A percentile compares a stretch with the other conserved stretches of the same genome.
phyloP scores from a whole-genome alignment of 2,113 vertebrate genomes.

The Okapia johnstoni region DNA sequence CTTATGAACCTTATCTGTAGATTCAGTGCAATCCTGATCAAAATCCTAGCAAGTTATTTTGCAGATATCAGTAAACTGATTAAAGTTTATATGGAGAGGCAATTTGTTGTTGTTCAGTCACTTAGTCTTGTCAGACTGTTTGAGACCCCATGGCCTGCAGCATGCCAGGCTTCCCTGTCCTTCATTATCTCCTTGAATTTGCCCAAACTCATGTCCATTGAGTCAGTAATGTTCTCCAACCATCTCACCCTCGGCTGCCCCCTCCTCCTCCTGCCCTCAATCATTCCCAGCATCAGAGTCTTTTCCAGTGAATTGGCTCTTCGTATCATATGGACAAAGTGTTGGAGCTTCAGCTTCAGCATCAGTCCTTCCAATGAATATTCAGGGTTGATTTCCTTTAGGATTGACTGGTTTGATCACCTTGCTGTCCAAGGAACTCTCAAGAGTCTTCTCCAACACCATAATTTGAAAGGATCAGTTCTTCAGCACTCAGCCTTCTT shows the following conservation, averaged over 20 bases:
- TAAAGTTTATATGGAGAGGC: not conserved
- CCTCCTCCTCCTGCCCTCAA: not conserved
- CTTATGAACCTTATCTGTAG: not conserved
- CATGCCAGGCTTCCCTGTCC: not conserved
- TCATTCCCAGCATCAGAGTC: not conserved
- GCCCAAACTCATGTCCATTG: not conserved
- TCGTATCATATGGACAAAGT: not conserved
- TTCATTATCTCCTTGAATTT: not conserved
- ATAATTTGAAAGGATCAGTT: not conserved
- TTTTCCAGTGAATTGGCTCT: not conserved
- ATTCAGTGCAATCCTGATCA: not conserved
- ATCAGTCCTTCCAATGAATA: not conserved
- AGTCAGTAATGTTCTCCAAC: not conserved
- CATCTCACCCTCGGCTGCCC: not conserved
- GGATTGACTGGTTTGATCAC: not conserved
- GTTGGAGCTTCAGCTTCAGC: not conserved
- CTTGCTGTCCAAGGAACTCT: not conserved
- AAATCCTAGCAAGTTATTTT: not conserved
- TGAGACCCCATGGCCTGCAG: not conserved
- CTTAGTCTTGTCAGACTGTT: not conserved
- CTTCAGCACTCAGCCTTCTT: not conserved
- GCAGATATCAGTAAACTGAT: not conserved
- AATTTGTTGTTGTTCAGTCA: not conserved
- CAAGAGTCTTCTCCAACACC: not conserved
- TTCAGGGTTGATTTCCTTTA: not conserved